A percentile compares a stretch with the other conserved stretches of the same genome.
These are phyloP conservation scores for Callyntrura sp. DNA, from an alignment of 2,888 invertebrate genomes.

Conservation along the genomic window DNA sequence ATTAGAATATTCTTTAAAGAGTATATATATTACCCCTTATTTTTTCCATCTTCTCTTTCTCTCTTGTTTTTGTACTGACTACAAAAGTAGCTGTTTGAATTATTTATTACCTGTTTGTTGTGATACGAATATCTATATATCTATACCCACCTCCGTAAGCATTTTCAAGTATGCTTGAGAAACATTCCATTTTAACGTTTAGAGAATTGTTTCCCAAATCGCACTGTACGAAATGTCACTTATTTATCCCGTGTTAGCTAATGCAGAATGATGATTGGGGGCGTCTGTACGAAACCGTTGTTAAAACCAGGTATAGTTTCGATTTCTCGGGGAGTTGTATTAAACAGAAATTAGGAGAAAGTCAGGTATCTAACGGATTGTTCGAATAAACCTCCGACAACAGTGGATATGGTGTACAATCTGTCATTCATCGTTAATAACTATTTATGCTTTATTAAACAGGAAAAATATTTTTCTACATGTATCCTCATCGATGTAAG, in stretches of 20 bases:
- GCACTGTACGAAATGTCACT: not conserved
- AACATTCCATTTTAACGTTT: not conserved
- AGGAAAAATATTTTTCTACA: not conserved
- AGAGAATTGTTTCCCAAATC: slow-evolving; percentile 21
- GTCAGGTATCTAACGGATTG: not conserved
- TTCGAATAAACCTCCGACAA: not conserved
- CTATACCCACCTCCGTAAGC: no score
- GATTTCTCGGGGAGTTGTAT: not conserved
- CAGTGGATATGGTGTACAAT: not conserved
- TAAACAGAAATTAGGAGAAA: not conserved
- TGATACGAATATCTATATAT: no score
- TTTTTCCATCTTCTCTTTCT: not conserved
- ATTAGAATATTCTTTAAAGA: not conserved
- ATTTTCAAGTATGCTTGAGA: slow-evolving; percentile 17
- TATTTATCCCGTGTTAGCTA: not conserved
- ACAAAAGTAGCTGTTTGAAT: not conserved
- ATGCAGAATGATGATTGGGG: not conserved
- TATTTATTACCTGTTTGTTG: not conserved
- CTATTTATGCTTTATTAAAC: not conserved
- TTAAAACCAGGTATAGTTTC: not conserved
- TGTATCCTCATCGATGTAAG: slow-evolving; percentile 32
- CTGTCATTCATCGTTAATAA: not conserved
- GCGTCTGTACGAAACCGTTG: slow-evolving; percentile 40
- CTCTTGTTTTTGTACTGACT: not conserved
- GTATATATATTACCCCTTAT: no score